Evolutionary conservation across 2,888 invertebrate species (phyloP).

Genomic region (Caenorhabditis sp.): DNA sequence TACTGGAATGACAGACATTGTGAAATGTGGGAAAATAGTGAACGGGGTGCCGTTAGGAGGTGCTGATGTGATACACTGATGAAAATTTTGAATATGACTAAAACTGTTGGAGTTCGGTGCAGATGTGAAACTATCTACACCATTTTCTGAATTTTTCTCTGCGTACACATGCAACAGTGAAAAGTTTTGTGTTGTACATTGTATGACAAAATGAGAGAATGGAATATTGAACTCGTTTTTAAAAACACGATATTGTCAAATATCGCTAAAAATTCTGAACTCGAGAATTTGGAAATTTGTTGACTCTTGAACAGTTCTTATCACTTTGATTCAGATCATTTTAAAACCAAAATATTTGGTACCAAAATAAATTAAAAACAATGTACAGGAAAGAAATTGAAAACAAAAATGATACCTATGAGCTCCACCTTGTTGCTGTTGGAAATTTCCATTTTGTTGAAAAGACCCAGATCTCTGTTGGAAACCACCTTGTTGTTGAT

Average conservation of each 20-base stretch:
- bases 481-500: slow-evolving; percentile 30
- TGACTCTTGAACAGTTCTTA: neutral
- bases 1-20: neutral
- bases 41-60: neutral
- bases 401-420: neutral
- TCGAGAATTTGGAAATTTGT: neutral
- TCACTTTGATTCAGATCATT: neutral
- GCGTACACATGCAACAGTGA: no score
- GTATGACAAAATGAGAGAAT: no score
- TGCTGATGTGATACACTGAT: neutral
- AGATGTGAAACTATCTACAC: no score
- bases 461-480: slow-evolving; percentile 22
- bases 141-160: no score
- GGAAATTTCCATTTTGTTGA: slow-evolving; percentile 19
- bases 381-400: neutral
- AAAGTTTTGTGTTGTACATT: no score
- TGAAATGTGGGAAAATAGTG: no score
- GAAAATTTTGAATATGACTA: no score
- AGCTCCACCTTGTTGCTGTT: slow-evolving; percentile 3
- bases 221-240: no score
- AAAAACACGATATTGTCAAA: no score
- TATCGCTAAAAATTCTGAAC: no score
- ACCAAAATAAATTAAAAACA: neutral
- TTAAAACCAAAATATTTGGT: neutral
- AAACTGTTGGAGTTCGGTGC: no score